Evolutionary conservation across 2,113 vertebrate species (phyloP).

Genomic region (Leiothrix lutea): DNA sequence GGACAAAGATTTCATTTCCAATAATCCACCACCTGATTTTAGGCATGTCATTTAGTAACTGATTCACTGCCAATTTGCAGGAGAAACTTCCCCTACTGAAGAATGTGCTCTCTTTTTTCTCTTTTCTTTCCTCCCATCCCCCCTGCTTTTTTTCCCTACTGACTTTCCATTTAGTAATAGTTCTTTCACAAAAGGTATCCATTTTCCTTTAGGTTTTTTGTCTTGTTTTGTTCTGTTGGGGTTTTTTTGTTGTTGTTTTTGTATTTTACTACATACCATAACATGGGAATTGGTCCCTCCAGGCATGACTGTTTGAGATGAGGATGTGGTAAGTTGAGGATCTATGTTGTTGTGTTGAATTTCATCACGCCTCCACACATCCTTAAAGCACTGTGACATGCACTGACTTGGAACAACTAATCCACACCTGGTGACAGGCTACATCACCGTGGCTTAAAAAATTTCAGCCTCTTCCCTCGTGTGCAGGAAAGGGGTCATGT

Average conservation of each 20-base stretch:
- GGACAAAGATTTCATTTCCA: constrained; percentile 59
- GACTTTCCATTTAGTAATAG: neutral
- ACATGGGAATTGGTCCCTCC: constrained; percentile 18
- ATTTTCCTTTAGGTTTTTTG: neutral
- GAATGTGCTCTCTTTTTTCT: neutral
- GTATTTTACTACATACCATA: neutral
- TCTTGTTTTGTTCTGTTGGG: neutral
- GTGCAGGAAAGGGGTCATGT: neutral
- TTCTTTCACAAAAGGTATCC: neutral
- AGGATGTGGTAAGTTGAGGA: constrained; percentile 16
- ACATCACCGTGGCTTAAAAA: neutral
- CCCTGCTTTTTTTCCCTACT: neutral
- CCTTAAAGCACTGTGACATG: constrained; percentile 14
- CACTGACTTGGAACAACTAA: constrained; percentile 30
- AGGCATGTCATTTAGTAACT: constrained; percentile 42
- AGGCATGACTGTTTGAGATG: constrained; percentile 10
- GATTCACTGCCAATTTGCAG: constrained; percentile 13
- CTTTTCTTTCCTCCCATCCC: neutral
- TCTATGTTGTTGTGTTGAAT: constrained; percentile 6
- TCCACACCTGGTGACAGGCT: constrained; percentile 37
- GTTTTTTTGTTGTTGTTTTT: neutral
- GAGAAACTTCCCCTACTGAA: constrained; percentile 11
- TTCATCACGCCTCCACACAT: constrained; percentile 30
- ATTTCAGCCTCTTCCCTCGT: constrained; percentile 9
- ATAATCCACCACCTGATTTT: constrained; percentile 55